Conservation (phyloP, 2,113 vertebrate genomes). For the Lophius piscatorius region DNA sequence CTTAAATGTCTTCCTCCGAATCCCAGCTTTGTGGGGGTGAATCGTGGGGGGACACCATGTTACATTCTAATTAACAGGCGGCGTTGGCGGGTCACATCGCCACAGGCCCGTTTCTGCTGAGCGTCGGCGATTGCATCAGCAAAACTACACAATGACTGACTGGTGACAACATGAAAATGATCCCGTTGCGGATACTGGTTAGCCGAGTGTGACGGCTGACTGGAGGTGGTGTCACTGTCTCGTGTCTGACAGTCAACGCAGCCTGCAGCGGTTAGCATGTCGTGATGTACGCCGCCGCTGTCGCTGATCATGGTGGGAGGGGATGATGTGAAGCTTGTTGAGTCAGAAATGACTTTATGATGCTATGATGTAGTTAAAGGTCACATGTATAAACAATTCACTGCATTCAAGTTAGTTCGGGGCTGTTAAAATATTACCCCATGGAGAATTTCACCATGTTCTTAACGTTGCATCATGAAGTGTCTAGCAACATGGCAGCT, state of each 20-base stretch:
- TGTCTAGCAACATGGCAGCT: too few species aligned
- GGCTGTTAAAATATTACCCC: too few species aligned
- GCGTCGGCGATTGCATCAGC: slow-evolving; percentile 51
- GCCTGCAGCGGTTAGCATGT: slow-evolving; percentile 34
- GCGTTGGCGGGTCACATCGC: slow-evolving; percentile 33
- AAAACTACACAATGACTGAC: slow-evolving; percentile 60
- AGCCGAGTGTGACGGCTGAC: slow-evolving; percentile 50
- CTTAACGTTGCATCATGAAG: too few species aligned
- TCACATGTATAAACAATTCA: too few species aligned
- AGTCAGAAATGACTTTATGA: slow-evolving; percentile 3
- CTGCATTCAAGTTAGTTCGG: too few species aligned
- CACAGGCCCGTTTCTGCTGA: slow-evolving; percentile 41
- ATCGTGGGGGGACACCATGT: slow-evolving; percentile 62
- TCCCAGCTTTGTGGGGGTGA: slow-evolving; percentile 61
- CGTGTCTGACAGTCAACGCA: slow-evolving; percentile 24
- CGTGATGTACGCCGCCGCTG: slow-evolving; percentile 28
- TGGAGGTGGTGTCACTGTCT: slow-evolving; percentile 32
- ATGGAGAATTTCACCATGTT: too few species aligned
- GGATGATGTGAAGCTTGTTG: slow-evolving; percentile 3
- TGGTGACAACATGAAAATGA: slow-evolving; percentile 66
- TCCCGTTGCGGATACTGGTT: slow-evolving; percentile 40
- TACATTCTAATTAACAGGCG: slow-evolving; percentile 69
- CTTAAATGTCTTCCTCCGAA: slow-evolving; percentile 59
- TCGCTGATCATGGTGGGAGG: slow-evolving; percentile 11
- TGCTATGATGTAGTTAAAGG: too few species aligned